Percentiles rank a stretch among this genome's conserved stretches.
phyloP scores from a whole-genome alignment of 1,140 invertebrate genomes.

The Forficula auricularia region DNA sequence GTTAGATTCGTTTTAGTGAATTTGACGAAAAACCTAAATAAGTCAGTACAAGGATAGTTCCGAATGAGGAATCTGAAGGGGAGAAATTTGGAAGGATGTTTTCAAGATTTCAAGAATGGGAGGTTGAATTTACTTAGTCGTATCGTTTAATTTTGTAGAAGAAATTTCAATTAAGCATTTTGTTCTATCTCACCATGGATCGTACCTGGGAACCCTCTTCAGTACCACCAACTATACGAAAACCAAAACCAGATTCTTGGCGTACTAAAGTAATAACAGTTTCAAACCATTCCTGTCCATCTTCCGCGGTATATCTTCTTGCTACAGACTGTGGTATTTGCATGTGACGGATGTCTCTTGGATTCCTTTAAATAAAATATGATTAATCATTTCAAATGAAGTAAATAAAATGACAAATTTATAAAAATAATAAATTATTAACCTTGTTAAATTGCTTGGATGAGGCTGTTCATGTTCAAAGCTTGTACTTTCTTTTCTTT shows the following conservation, averaged over 20 bases:
- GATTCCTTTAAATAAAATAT: neutral
- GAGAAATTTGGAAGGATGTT: too few species aligned
- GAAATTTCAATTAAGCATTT: too few species aligned
- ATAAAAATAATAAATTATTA: slow-evolving; percentile 11
- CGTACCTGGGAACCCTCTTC: slow-evolving; percentile 87
- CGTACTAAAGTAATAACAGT: slow-evolving; percentile 60
- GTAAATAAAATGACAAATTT: neutral
- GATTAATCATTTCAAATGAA: neutral
- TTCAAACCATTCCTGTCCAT: slow-evolving; percentile 45
- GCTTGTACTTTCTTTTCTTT: slow-evolving; percentile 44
- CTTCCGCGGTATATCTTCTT: slow-evolving; percentile 22
- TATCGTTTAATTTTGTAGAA: too few species aligned
- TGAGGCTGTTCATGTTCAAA: slow-evolving; percentile 45
- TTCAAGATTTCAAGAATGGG: too few species aligned
- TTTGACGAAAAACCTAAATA: too few species aligned
- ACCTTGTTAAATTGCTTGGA: slow-evolving; percentile 33
- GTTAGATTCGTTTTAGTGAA: too few species aligned
- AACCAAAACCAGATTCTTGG: slow-evolving; percentile 83
- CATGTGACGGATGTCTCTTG: neutral
- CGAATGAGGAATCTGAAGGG: too few species aligned
- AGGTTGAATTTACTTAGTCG: too few species aligned
- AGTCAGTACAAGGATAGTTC: too few species aligned
- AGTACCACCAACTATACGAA: slow-evolving; percentile 94
- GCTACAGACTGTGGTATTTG: neutral
- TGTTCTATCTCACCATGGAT: slow-evolving; percentile 11